Evolutionary conservation across 2,797 vertebrate genomes (phyloP).

Genomic region (Diglossa cyanea): DNA sequence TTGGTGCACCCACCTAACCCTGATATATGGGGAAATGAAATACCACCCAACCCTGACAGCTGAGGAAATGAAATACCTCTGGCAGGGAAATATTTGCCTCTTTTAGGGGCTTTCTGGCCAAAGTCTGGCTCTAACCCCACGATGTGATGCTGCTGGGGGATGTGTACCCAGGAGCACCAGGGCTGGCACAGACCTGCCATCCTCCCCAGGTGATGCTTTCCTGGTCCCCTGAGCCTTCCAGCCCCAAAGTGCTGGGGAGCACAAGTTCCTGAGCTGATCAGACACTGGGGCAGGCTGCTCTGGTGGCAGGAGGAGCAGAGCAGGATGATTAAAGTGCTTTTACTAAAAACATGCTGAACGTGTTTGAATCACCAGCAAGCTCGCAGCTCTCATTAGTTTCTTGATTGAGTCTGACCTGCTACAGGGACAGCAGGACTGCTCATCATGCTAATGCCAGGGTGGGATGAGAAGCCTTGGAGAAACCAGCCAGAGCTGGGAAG

Average conservation of each 20-base stretch:
- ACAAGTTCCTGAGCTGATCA: background rate
- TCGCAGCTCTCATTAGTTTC: background rate
- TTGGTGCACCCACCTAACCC: background rate
- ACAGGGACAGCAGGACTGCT: background rate
- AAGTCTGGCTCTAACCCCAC: background rate
- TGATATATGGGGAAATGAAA: background rate
- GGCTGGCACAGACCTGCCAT: background rate
- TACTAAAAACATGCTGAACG: background rate
- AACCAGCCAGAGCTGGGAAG: background rate
- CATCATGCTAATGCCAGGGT: background rate
- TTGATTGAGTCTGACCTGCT: background rate
- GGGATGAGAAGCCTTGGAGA: background rate
- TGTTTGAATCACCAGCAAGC: conserved; percentile 4
- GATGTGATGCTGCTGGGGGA: background rate
- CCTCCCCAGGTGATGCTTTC: background rate
- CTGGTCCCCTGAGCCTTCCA: background rate
- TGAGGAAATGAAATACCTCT: background rate
- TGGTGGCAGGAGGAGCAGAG: background rate
- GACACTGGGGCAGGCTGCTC: background rate
- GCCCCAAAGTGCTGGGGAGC: background rate
- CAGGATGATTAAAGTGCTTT: background rate
- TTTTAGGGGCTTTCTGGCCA: background rate
- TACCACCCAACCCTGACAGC: background rate
- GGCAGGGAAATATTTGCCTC: background rate
- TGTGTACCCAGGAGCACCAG: rapidly evolving